Evolutionary conservation across 2,797 vertebrate species (phyloP).

Genomic region (Molothrus ater): DNA sequence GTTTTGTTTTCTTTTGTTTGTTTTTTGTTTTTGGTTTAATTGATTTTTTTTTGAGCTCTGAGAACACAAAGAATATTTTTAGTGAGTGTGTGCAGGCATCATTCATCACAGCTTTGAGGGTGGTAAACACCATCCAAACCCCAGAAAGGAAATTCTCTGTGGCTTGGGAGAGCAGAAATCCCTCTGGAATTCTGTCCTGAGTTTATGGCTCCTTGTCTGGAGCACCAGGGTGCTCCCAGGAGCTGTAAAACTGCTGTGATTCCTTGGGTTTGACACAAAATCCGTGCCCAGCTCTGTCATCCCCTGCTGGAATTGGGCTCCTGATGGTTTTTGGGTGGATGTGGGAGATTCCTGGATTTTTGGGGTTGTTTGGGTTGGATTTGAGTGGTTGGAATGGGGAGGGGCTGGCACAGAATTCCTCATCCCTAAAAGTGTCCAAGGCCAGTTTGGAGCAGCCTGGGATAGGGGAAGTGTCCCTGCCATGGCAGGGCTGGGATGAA

Average conservation of each 20-base stretch:
- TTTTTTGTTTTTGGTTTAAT: too few species aligned
- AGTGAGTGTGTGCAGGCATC: not conserved
- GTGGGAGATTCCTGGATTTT: fast-evolving
- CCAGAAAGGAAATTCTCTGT: not conserved
- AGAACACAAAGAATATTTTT: not conserved
- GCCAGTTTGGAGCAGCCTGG: not conserved
- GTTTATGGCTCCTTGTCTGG: not conserved
- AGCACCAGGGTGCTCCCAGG: not conserved
- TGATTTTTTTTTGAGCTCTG: not conserved
- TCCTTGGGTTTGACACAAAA: not conserved
- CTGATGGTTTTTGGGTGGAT: not conserved
- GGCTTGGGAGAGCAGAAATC: not conserved
- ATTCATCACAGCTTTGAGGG: not conserved
- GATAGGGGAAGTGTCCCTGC: not conserved
- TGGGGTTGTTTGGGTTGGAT: not conserved
- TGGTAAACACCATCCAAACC: not conserved
- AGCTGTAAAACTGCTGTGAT: not conserved
- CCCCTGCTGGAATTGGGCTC: not conserved
- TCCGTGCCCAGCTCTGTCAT: not conserved
- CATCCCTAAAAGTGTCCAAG: not conserved
- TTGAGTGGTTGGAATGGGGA: not conserved
- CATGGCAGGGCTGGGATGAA: not conserved
- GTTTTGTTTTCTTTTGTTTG: too few species aligned
- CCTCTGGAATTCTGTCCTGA: not conserved
- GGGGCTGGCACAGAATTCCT: not conserved